Percentiles rank a stretch among this genome's conserved stretches.
Conservation (phyloP, 2,797 vertebrate genomes). For the Bufotes viridis region DNA sequence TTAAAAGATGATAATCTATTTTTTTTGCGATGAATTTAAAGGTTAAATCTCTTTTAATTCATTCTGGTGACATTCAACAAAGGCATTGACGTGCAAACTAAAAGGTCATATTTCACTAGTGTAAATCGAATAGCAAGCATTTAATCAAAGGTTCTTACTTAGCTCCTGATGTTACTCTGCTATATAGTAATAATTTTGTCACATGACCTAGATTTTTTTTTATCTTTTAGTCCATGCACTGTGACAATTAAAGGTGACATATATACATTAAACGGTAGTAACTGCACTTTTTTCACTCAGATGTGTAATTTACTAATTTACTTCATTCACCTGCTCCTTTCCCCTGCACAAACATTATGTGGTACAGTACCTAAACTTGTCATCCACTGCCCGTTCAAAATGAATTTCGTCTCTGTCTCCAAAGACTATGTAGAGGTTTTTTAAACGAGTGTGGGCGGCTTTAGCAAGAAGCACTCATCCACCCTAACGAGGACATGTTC, state of each 20-base stretch:
- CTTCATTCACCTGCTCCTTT: too few species aligned
- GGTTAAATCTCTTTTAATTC: slow-evolving; percentile 34
- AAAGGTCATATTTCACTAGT: slow-evolving; percentile 25
- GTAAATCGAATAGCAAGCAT: slow-evolving; percentile 27
- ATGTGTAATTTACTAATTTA: too few species aligned
- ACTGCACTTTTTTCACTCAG: too few species aligned
- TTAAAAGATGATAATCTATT: slow-evolving; percentile 21
- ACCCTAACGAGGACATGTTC: too few species aligned
- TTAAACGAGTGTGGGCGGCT: too few species aligned
- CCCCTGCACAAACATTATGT: too few species aligned
- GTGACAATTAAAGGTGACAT: not conserved
- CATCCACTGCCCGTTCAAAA: too few species aligned
- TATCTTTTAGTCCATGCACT: not conserved
- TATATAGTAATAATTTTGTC: not conserved
- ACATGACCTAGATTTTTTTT: slow-evolving; percentile 3
- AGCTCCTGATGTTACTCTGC: slow-evolving; percentile 5
- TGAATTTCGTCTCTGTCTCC: too few species aligned
- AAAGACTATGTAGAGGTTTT: too few species aligned
- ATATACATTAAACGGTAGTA: not conserved
- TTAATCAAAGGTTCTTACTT: slow-evolving; percentile 27
- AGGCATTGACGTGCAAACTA: slow-evolving; percentile 37
- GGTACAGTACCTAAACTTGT: too few species aligned
- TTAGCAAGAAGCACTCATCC: too few species aligned
- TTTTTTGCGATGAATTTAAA: slow-evolving; percentile 29
- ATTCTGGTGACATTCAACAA: slow-evolving; percentile 28